A percentile compares a stretch with the other conserved stretches of the same genome.
Evolutionary conservation across 2,797 vertebrate genomes (phyloP).

Genomic region (Malacoraja senta): DNA sequence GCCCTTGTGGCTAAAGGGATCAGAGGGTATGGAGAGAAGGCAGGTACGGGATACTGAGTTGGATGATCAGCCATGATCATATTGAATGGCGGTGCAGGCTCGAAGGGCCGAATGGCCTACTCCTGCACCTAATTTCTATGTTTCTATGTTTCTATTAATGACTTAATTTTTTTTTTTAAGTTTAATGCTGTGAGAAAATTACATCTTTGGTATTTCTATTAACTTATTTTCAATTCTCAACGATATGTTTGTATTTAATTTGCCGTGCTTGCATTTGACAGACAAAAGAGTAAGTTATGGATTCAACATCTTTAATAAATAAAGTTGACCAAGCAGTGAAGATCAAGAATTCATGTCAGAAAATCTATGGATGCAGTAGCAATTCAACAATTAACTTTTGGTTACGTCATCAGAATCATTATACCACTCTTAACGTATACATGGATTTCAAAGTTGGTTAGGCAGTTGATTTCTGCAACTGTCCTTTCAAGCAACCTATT

Average conservation of each 20-base stretch:
- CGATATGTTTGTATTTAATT: not conserved
- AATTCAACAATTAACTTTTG: not conserved
- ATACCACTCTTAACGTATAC: not conserved
- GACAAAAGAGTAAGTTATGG: not conserved
- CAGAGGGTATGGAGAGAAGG: too few relatives aligned
- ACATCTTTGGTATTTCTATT: not conserved
- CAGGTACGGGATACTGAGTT: too few relatives aligned
- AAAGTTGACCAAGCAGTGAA: not conserved
- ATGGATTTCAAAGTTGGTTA: not conserved
- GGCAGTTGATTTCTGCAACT: not conserved
- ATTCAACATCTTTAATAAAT: not conserved
- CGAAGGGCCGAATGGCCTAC: too few relatives aligned
- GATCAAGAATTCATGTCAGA: not conserved
- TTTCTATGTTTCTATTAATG: too few relatives aligned
- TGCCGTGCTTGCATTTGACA: not conserved
- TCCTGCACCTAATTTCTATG: too few relatives aligned
- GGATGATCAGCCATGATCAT: too few relatives aligned
- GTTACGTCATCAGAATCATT: not conserved
- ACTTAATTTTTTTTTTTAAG: too few relatives aligned
- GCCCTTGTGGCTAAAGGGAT: too few relatives aligned
- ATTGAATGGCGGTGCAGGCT: too few relatives aligned
- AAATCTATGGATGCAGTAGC: not conserved
- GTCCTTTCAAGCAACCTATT: not conserved
- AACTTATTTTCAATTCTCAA: not conserved
- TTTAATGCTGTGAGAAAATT: not conserved